Base-by-base conservation (phyloP, 2,113 vertebrate genomes). In the Mugil cephalus region DNA sequence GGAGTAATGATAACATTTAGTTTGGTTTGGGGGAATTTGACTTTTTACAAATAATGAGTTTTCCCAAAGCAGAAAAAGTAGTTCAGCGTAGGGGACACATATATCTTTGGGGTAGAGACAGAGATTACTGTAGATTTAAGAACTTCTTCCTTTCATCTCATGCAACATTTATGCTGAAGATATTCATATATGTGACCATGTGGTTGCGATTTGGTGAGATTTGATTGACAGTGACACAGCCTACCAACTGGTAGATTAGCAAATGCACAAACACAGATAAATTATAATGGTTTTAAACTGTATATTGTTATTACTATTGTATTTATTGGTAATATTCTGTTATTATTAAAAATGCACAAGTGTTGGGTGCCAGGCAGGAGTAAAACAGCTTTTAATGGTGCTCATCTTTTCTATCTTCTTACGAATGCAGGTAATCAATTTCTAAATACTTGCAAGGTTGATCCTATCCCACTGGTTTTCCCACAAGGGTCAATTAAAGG, bases 1-100 rank as follows among this genome's bases (percentile, higher is more conserved):
- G 18, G 38, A 65, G 18, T 35, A 45, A 71, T 46, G 34, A 59
- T 55, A 67, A 51, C 34, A 59, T 47, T 77, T 39, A 48, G 24
- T 58, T 70, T 66, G 60, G 38, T 40, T 58, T 40, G 43, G 43
- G 30, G 46, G 51, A 58, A 10, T 24, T n/a, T 18, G 45, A 48
- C 35, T 65, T 46, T 69, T 47, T n/a, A 42, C 56, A 68, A 52
- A 55, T 52, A 59, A 45, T 53, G 10, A 48, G 11, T 46, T 55
- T 17, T 36, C 52, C 18, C 12, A 5, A 19, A 14, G 46, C 10
- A 11, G 24, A 34, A 71, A 18, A 45, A 50, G 68, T 46, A 61
- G 53, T 35, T 35, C 43, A 60, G 21, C 10, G 19, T 18, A 51
- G 50, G 19, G 50, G 19, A 35, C 30, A 62, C n/a, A 14, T 7